phyloP scores from a whole-genome alignment of 1,140 invertebrate genomes.

The Chelonus insularis region DNA sequence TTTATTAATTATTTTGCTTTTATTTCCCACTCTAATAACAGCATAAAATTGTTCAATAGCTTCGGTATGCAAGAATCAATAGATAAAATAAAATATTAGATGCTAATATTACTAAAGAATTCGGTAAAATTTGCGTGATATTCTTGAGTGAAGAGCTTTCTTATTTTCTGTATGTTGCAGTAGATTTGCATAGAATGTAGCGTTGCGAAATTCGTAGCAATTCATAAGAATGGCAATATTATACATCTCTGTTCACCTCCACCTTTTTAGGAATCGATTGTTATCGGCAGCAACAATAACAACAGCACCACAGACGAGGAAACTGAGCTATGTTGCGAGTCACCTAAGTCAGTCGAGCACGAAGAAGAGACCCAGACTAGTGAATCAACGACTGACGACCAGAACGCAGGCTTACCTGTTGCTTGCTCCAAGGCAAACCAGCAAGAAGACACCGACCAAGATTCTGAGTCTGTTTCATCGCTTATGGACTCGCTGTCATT shows the following conservation, averaged over 20 bases:
- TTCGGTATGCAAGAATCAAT: background rate
- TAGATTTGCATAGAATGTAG: constrained; percentile 56
- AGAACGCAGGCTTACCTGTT: background rate
- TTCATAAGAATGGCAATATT: constrained; percentile 37
- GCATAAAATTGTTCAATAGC: background rate
- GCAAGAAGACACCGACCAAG: background rate
- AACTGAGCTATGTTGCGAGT: constrained; percentile 32
- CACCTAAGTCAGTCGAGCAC: constrained; percentile 36
- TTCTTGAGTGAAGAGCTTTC: background rate
- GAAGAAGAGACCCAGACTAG: constrained; percentile 33
- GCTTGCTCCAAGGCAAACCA: background rate
- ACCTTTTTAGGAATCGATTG: constrained; percentile 45
- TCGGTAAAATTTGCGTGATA: background rate
- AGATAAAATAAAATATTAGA: background rate
- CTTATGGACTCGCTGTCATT: background rate
- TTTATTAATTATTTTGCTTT: too few species aligned
- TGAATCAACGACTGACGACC: constrained; percentile 1
- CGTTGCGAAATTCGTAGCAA: constrained; percentile 50
- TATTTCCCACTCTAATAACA: too few species aligned
- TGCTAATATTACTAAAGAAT: background rate
- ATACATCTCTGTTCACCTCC: constrained; percentile 26
- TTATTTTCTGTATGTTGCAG: background rate
- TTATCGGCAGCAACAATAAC: constrained; percentile 42
- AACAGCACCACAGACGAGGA: constrained; percentile 36
- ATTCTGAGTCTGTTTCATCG: background rate